These are phyloP conservation scores for Bucorvus abyssinicus DNA, from an alignment of 2,797 vertebrate genomes.

Conservation along the genomic window DNA sequence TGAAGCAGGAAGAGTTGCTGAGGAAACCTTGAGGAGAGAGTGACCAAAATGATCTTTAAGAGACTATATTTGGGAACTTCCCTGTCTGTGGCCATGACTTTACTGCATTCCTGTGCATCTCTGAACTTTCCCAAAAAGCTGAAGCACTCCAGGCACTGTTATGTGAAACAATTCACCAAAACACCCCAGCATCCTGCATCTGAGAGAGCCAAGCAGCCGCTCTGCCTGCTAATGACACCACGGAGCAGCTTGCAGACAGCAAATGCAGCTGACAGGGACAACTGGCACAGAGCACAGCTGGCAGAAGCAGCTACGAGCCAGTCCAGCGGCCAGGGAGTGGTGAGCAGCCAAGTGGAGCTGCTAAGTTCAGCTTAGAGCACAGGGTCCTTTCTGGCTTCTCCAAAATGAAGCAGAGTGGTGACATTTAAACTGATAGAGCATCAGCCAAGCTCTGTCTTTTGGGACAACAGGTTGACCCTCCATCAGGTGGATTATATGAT, in stretches of 20 bases:
- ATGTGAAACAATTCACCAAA: neutral
- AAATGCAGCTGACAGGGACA: neutral
- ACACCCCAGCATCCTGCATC: neutral
- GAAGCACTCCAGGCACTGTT: neutral
- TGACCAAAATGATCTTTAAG: neutral
- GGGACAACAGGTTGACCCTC: rapidly evolving
- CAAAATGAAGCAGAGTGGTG: rapidly evolving
- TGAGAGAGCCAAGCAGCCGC: neutral
- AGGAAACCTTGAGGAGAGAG: neutral
- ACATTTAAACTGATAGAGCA: neutral
- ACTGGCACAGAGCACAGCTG: neutral
- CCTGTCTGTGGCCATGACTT: neutral
- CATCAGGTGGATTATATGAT: neutral
- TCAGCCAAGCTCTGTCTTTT: neutral
- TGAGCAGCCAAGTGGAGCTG: neutral
- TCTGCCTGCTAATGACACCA: neutral
- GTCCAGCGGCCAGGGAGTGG: neutral
- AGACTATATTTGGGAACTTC: neutral
- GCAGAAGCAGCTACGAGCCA: neutral
- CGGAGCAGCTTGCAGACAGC: neutral
- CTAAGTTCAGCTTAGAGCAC: neutral
- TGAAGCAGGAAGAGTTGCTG: neutral
- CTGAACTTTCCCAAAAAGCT: neutral
- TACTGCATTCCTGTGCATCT: rapidly evolving
- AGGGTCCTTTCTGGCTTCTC: neutral